phyloP scores from a whole-genome alignment of 2,888 invertebrate genomes.

The Spatulosminthurus flaviceps region DNA sequence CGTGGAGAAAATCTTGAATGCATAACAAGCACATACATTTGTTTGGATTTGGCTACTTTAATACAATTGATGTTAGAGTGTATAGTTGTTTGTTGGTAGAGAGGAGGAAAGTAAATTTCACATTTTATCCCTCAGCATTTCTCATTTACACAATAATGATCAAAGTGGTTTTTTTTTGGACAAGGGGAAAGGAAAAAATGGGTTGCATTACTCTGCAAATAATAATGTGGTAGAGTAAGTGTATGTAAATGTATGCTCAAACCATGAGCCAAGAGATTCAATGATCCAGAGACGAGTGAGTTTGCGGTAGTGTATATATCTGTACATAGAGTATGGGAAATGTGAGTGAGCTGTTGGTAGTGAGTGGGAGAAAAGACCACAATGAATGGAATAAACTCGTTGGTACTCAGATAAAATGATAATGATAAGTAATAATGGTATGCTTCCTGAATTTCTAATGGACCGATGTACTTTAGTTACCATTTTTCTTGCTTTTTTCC shows the following conservation, averaged over 20 bases:
- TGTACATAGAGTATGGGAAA: too few relatives aligned
- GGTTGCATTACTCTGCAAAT: conserved; percentile 18
- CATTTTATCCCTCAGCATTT: conserved; percentile 24
- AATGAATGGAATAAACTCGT: conserved; percentile 43
- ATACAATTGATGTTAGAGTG: background rate
- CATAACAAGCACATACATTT: background rate
- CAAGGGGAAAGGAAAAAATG: conserved; percentile 23
- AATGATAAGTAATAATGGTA: conserved; percentile 54
- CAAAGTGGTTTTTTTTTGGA: background rate
- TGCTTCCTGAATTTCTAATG: conserved; percentile 54
- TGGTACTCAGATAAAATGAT: conserved; percentile 49
- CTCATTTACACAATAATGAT: conserved; percentile 29
- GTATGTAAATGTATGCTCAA: conserved; percentile 31
- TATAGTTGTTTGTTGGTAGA: too few relatives aligned
- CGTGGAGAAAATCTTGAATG: background rate
- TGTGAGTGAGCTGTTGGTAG: too few relatives aligned
- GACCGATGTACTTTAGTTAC: conserved; percentile 41
- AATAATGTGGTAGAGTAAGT: conserved; percentile 25
- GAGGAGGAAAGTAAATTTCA: conserved; percentile 7
- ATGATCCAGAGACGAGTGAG: conserved; percentile 41
- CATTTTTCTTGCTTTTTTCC: conserved; percentile 4
- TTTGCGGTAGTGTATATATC: conserved; percentile 18
- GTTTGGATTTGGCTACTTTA: conserved; percentile 18
- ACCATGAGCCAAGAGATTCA: conserved; percentile 31
- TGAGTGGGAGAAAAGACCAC: conserved; percentile 30